Conservation (phyloP, 2,888 invertebrate species). For the Phaedon cochleariae region DNA sequence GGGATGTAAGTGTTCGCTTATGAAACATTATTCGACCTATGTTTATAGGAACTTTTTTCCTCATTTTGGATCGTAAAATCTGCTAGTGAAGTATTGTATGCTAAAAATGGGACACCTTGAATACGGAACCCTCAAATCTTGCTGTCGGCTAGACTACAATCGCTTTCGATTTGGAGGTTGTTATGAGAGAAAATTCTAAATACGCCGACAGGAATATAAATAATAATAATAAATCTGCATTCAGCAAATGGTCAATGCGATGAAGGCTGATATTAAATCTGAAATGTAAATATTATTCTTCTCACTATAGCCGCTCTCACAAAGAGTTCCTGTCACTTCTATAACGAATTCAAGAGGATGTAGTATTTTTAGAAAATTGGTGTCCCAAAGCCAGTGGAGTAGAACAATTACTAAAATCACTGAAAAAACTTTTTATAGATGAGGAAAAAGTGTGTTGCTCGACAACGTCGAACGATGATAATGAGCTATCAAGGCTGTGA, state of each 20-base stretch:
- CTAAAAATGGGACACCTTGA: no score
- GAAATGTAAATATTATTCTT: constrained; percentile 57
- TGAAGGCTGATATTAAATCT: constrained; percentile 31
- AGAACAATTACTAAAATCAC: no score
- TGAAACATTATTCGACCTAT: no score
- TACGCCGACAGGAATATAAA: constrained; percentile 20
- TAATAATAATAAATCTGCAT: neutral
- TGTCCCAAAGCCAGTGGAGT: neutral
- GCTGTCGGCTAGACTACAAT: constrained; percentile 8
- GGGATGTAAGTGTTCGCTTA: no score
- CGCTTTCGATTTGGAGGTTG: neutral
- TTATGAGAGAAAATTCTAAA: constrained; percentile 28
- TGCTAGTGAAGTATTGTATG: no score
- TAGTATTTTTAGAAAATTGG: neutral
- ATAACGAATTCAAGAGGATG: neutral
- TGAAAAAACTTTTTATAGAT: no score
- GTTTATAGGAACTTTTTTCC: no score
- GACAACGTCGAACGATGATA: no score
- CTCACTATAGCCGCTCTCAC: constrained; percentile 53
- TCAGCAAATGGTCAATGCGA: constrained; percentile 13
- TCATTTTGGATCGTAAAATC: no score
- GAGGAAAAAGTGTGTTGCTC: no score
- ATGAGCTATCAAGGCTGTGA: no score
- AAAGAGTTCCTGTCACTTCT: constrained; percentile 27
- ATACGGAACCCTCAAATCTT: no score